Conservation (phyloP, 2,888 invertebrate species). For the Tenodera sinensis region DNA sequence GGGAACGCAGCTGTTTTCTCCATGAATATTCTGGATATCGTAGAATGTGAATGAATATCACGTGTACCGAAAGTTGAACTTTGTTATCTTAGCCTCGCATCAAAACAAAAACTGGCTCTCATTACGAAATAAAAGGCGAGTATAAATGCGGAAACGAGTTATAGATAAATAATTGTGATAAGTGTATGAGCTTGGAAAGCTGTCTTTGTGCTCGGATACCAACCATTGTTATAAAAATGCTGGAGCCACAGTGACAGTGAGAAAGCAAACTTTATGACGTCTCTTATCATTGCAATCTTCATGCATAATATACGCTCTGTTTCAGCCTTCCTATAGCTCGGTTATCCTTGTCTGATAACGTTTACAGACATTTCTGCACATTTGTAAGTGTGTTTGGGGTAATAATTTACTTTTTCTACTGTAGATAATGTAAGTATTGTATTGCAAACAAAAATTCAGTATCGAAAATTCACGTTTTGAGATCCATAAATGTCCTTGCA, state of each 20-base stretch:
- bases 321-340: too few species aligned
- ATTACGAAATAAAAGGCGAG: neutral
- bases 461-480: too few species aligned
- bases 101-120: neutral
- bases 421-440: too few species aligned
- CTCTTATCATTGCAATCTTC: neutral
- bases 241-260: neutral
- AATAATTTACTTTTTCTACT: too few species aligned
- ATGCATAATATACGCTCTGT: neutral
- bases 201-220: neutral
- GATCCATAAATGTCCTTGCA: too few species aligned
- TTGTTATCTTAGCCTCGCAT: neutral
- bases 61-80: neutral
- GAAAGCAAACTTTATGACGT: neutral
- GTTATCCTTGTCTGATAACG: too few species aligned
- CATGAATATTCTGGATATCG: neutral
- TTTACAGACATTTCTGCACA: too few species aligned
- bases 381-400: too few species aligned
- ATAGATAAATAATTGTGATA: neutral
- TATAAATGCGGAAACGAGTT: slow-evolving; percentile 1
- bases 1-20: neutral
- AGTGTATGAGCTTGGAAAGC: neutral
- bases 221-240: too few species aligned
- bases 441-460: too few species aligned
- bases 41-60: slow-evolving; percentile 2